Conservation (phyloP, 2,797 vertebrate genomes). For the Sebastes melanostomus region DNA sequence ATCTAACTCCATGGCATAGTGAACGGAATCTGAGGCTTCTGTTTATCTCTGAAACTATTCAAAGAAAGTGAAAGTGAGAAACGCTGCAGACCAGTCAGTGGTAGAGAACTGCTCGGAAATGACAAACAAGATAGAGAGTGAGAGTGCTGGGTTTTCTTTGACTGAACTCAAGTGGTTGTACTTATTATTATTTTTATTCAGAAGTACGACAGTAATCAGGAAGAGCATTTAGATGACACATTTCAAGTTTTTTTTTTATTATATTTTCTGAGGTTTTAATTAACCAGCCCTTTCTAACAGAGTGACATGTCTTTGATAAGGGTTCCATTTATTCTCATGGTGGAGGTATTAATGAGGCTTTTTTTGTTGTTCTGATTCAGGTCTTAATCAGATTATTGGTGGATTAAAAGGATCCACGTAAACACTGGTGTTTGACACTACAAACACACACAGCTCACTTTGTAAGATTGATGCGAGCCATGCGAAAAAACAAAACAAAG, state of each 20-base stretch:
- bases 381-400: conserved; percentile 14
- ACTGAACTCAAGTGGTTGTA: not conserved
- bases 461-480: not conserved
- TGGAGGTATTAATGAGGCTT: not conserved
- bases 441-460: not conserved
- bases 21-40: not conserved
- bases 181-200: not conserved
- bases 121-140: not conserved
- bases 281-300: not conserved
- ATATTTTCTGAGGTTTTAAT: not conserved
- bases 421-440: not conserved
- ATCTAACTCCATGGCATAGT: no score
- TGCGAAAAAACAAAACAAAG: not conserved
- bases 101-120: not conserved
- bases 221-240: not conserved
- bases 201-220: no score
- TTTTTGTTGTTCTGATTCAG: conserved; percentile 2
- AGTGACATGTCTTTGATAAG: not conserved
- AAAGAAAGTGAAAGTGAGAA: not conserved
- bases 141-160: not conserved
- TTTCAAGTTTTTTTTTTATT: not conserved
- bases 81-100: not conserved
- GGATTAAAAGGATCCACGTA: not conserved
- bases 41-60: not conserved
- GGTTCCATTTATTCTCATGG: not conserved